Evolutionary conservation across 2,888 invertebrate genomes (phyloP).

Genomic region (Pteria penguin): DNA sequence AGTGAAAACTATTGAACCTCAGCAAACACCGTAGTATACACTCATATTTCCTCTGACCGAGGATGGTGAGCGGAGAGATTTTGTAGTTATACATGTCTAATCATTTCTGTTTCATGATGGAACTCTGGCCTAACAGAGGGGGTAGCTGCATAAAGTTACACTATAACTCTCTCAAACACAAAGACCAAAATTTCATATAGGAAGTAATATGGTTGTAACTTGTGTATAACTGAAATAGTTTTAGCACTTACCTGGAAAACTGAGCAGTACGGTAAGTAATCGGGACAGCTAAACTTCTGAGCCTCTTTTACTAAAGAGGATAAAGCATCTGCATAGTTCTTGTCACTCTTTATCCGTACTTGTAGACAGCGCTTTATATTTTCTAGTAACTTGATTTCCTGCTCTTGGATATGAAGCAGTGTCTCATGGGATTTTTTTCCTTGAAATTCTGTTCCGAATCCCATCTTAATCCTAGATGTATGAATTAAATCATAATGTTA

Average conservation of each 20-base stretch:
- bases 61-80: too few relatives aligned
- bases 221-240: neutral
- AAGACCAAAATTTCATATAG: too few relatives aligned
- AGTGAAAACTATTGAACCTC: too few relatives aligned
- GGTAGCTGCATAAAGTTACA: too few relatives aligned
- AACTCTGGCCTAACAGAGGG: too few relatives aligned
- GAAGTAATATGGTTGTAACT: too few relatives aligned
- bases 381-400: conserved; percentile 94
- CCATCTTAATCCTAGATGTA: conserved; percentile 70
- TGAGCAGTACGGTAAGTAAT: conserved; percentile 68
- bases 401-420: conserved; percentile 92
- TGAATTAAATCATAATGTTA: too few relatives aligned
- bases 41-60: too few relatives aligned
- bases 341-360: conserved; percentile 93
- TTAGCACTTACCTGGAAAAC: conserved; percentile 66
- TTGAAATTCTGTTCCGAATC: conserved; percentile 92
- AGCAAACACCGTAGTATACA: too few relatives aligned
- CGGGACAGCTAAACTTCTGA: conserved; percentile 69
- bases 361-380: conserved; percentile 92
- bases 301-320: conserved; percentile 77
- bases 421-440: conserved; percentile 95
- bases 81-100: too few relatives aligned
- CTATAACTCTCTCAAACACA: too few relatives aligned
- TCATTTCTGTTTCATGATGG: too few relatives aligned
- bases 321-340: conserved; percentile 93